These are phyloP conservation scores for Dolichomitus sp. DNA, from an alignment of 2,888 invertebrate genomes.

Conservation along the genomic window DNA sequence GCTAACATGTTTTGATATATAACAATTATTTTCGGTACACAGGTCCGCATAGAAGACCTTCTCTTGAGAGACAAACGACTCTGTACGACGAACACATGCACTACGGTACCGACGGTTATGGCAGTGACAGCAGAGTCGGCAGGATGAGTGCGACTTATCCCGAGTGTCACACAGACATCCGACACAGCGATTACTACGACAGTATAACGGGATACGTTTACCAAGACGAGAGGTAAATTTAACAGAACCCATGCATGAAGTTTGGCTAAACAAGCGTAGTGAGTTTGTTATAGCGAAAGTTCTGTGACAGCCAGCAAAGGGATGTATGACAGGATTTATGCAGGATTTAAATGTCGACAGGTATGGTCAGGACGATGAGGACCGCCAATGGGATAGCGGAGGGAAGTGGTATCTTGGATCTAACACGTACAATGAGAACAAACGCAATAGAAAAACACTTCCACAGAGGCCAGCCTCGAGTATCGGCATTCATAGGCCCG, in stretches of 20 bases:
- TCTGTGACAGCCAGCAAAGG: background rate
- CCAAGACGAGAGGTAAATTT: slow-evolving; percentile 87
- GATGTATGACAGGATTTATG: background rate
- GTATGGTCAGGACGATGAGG: slow-evolving; percentile 90
- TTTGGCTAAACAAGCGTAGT: background rate
- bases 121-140: slow-evolving; percentile 77
- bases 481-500: slow-evolving; percentile 82
- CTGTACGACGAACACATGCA: slow-evolving; percentile 92
- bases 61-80: slow-evolving; percentile 93
- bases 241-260: background rate
- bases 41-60: slow-evolving; percentile 89
- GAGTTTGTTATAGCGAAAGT: background rate
- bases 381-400: slow-evolving; percentile 92
- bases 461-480: slow-evolving; percentile 84
- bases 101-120: slow-evolving; percentile 86
- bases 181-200: slow-evolving; percentile 91
- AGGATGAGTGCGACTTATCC: slow-evolving; percentile 84
- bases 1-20: background rate
- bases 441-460: slow-evolving; percentile 83
- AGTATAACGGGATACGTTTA: slow-evolving; percentile 89
- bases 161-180: slow-evolving; percentile 84
- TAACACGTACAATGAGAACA: slow-evolving; percentile 82
- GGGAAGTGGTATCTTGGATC: slow-evolving; percentile 86
- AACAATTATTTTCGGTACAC: slow-evolving; percentile 45
- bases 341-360: slow-evolving; percentile 74